Base-by-base conservation (phyloP, 1,140 invertebrate genomes). In the Bradysia coprophila region DNA sequence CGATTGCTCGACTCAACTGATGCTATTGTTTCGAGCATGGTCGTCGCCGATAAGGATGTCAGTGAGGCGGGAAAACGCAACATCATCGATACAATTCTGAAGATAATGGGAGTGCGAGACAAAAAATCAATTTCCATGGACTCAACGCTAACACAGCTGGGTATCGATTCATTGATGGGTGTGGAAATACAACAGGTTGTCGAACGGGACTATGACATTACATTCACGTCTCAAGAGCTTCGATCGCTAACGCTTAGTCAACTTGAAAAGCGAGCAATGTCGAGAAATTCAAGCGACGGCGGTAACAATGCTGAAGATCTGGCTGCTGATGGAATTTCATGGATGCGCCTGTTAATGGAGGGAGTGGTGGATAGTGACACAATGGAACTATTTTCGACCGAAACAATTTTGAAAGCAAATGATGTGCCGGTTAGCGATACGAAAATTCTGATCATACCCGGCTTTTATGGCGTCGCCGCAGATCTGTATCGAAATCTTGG, bases 91-190 rank as follows among this genome's bases (percentile, higher is more conserved):
- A 8, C 9, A 20, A 72, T 92, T 28, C 81, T 77, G 6, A 88
- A 92, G 52, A 87, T 93, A 45, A 61, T 93, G 18, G 88, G 87
- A 56, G 52, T 63, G 54, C 90, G 94, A 52, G 85, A 96, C 52
- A 55, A 75, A 0, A 78, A 72, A 42, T 78, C 76, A 38, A 66
- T 95, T 3, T 78, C 81, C 40, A 62, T 72, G 21, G 70, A 73
- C 4, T 71, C 78, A 1, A 83, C 75, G 19, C 64, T 98, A 5
- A 83, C 83, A 11, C 93, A 98, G 57, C 68, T 98, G 5, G 93
- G 94, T 38, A 88, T 98, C 75, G 94, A 98, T 55, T 96, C 91
- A 0, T 64, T 98, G 23, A 97, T 98, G 92, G 90, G 89, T 41
- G 89, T 94, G 0, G 94, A 98, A 68, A 90, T 98, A 45, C 96